Conservation (phyloP, 2,888 invertebrate genomes). For the Nemapogon koenigi region DNA sequence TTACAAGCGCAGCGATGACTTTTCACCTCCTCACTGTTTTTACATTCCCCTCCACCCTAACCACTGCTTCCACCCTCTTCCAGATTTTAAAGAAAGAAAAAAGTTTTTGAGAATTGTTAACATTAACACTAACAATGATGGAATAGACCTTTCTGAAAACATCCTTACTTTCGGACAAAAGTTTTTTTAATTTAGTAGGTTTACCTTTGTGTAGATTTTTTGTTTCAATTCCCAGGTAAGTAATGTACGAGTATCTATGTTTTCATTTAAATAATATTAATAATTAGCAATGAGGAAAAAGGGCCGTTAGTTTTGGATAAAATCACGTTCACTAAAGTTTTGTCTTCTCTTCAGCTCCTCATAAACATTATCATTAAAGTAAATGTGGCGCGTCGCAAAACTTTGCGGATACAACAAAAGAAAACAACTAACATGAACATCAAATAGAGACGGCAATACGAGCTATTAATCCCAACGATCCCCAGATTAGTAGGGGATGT, state of each 20-base stretch:
- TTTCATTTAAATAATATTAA: too few species aligned
- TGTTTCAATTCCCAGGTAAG: too few species aligned
- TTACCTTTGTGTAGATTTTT: too few species aligned
- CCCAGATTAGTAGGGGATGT: slow-evolving; percentile 43
- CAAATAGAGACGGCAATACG: slow-evolving; percentile 47
- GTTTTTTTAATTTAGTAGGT: slow-evolving; percentile 5
- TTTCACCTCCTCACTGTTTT: slow-evolving; percentile 32
- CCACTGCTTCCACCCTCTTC: slow-evolving; percentile 1
- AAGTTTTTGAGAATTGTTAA: slow-evolving; percentile 7
- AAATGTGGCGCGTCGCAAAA: slow-evolving; percentile 32
- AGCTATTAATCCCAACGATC: slow-evolving; percentile 58
- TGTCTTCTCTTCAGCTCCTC: too few species aligned
- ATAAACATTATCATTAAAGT: slow-evolving; percentile 7
- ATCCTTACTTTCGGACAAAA: slow-evolving; percentile 1
- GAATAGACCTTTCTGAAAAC: not conserved
- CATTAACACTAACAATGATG: slow-evolving; percentile 6
- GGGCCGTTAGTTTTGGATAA: too few species aligned
- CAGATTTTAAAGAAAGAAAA: slow-evolving; percentile 8
- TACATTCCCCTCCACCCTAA: slow-evolving; percentile 17
- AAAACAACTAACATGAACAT: slow-evolving; percentile 35
- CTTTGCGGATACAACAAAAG: slow-evolving; percentile 28
- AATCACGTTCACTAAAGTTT: too few species aligned
- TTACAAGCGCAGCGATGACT: slow-evolving; percentile 24
- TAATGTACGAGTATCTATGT: too few species aligned
- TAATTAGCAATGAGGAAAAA: too few species aligned